Evolutionary conservation across 2,888 invertebrate genomes (phyloP).

Genomic region (Drosophila meridionalis): DNA sequence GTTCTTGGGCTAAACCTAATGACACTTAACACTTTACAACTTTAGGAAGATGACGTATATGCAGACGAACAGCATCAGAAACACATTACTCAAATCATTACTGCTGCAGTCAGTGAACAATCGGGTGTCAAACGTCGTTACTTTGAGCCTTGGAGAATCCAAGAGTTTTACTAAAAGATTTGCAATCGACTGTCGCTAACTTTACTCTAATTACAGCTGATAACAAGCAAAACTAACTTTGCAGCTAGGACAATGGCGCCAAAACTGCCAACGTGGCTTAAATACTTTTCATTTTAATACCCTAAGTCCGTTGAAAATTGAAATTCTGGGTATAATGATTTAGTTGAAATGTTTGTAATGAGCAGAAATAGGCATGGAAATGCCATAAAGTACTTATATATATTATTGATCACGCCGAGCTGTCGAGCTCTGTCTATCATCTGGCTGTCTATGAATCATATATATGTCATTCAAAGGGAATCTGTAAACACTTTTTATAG

Average conservation of each 20-base stretch:
- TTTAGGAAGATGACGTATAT: neutral
- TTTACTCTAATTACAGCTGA: neutral
- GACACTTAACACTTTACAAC: constrained; percentile 15
- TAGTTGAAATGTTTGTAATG: neutral
- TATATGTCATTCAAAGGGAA: no score
- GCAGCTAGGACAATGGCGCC: neutral
- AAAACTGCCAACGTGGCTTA: neutral
- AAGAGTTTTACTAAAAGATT: neutral
- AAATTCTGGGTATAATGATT: neutral
- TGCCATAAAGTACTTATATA: no score
- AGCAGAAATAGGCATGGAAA: no score
- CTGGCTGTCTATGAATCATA: no score
- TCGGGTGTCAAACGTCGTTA: neutral
- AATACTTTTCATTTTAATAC: neutral
- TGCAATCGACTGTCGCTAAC: neutral
- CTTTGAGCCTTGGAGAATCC: neutral
- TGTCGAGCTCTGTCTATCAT: no score
- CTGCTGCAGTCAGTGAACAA: no score
- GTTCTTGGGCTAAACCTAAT: constrained; percentile 19
- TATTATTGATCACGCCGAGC: no score
- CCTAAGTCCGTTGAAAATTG: neutral
- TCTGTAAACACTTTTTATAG: no score
- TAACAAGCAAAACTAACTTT: neutral
- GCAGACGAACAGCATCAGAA: constrained; percentile 10
- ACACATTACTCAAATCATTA: constrained; percentile 13